These are phyloP conservation scores for Lanius collurio DNA, from an alignment of 2,113 vertebrate species.

Conservation along the genomic window DNA sequence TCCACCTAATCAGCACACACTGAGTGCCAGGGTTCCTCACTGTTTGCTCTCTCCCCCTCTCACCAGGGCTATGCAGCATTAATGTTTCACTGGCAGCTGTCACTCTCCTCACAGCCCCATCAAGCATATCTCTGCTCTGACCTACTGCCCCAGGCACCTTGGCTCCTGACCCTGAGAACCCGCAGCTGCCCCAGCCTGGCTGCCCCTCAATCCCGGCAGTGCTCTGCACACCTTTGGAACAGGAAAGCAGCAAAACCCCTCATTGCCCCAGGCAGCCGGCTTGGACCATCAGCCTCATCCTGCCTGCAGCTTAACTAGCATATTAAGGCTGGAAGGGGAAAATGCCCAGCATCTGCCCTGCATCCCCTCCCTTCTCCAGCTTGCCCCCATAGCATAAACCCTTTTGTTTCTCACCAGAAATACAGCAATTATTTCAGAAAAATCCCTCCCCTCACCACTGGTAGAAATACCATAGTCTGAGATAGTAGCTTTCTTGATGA, in stretches of 20 bases:
- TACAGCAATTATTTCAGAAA: constrained; percentile 39
- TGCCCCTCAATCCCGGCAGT: not conserved
- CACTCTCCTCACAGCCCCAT: not conserved
- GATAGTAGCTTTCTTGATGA: constrained; percentile 36
- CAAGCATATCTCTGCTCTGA: not conserved
- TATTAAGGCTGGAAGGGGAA: not conserved
- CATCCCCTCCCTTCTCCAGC: not conserved
- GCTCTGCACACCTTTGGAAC: not conserved
- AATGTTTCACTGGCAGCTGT: not conserved
- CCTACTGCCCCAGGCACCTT: accelerated
- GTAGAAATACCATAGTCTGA: constrained; percentile 34
- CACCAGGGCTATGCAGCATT: not conserved
- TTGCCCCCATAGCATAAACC: not conserved
- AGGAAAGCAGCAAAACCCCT: not conserved
- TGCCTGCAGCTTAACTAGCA: constrained; percentile 8
- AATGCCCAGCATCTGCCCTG: not conserved
- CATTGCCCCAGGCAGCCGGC: accelerated
- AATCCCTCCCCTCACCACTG: constrained; percentile 1
- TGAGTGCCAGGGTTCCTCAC: not conserved
- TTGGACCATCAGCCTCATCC: not conserved
- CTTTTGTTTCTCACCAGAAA: constrained; percentile 28
- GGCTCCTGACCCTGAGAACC: not conserved
- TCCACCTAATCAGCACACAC: not conserved
- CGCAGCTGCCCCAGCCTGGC: not conserved
- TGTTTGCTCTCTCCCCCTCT: not conserved